A percentile compares a stretch with the other conserved stretches of the same genome.
phyloP scores from a whole-genome alignment of 2,797 vertebrate species.

The Ciconia nigra region DNA sequence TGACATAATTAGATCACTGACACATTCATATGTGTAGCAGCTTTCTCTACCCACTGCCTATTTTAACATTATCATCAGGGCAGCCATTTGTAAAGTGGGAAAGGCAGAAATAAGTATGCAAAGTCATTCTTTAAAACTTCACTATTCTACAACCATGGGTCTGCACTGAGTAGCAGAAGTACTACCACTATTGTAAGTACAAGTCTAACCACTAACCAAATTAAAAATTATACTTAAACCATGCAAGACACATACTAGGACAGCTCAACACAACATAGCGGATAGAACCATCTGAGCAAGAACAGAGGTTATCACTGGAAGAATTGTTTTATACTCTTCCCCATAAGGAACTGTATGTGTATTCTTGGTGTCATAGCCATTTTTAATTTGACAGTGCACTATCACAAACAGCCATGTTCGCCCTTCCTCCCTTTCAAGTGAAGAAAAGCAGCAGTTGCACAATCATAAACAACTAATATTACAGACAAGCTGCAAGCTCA shows the following conservation, averaged over 20 bases:
- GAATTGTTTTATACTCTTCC: not conserved
- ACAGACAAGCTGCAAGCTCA: not conserved
- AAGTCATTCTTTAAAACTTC: not conserved
- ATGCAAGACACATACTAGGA: not conserved
- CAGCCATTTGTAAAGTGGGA: not conserved
- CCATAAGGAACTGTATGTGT: not conserved
- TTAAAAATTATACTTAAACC: not conserved
- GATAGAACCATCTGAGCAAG: not conserved
- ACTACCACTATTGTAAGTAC: not conserved
- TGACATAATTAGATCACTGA: not conserved
- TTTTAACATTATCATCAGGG: not conserved
- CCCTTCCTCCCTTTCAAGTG: not conserved
- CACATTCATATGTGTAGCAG: rapidly evolving
- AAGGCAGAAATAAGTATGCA: not conserved
- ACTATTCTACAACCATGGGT: not conserved
- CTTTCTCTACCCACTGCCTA: not conserved
- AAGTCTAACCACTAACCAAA: not conserved
- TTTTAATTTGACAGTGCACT: not conserved
- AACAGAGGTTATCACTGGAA: not conserved
- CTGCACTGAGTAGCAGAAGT: not conserved
- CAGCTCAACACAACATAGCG: not conserved
- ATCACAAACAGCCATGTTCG: not conserved
- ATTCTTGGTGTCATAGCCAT: not conserved
- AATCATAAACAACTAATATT: not conserved
- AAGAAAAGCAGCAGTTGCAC: not conserved